Base-by-base conservation (phyloP, 2,797 vertebrate genomes). In the Uromys caudimaculatus region DNA sequence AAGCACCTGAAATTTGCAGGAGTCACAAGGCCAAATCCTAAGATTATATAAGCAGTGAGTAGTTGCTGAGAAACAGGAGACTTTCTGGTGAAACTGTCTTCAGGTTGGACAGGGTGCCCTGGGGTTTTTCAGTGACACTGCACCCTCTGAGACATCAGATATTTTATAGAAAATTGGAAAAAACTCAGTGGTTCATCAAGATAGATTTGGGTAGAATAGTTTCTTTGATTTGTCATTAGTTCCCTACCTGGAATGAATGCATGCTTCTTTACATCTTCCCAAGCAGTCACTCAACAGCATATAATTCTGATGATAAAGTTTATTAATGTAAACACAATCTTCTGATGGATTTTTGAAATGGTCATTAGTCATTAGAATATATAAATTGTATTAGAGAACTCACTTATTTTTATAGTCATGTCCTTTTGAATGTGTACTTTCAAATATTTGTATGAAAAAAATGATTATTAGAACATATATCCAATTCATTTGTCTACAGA, bases 401-500 rank as follows among this genome's bases (percentile, higher is more conserved):
- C 16, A 81, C 24, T 56, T 58, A 87, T 81, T 85, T 79, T 81
- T 76, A 41, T 50, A 17, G 7, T 69, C 21, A 47, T n/a, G 2
- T 77, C 38, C 85, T 41, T 58, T 82, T 93, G 9, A 86, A 77
- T 56, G n/a, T 54, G 4, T 90, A 73, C 78, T 87, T 90, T 62
- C 56, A 94, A 89, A 44, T 77, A 52, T 92, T 88, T 73, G 78
- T 79, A 19, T 58, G 69, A 47, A 94, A 90, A 91, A 85, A 82
- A 38, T 29, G 4, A 71, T 78, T 64, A 84, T 47, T 79, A 83
- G 38, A 69, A 77, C 44, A 67, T 35, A 9, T 54, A 3, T 27
- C 89, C 54, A 73, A 58, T 76, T 82, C 38, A 91, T 2, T 60
- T 44, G 32, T 73, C 52, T 60, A 52, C 17, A 78, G 32, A 86